Evolutionary conservation across 2,888 invertebrate genomes (phyloP), one percentile per base, ranked within the genome.

Genomic region (Caenorhabditis parvicauda): DNA sequence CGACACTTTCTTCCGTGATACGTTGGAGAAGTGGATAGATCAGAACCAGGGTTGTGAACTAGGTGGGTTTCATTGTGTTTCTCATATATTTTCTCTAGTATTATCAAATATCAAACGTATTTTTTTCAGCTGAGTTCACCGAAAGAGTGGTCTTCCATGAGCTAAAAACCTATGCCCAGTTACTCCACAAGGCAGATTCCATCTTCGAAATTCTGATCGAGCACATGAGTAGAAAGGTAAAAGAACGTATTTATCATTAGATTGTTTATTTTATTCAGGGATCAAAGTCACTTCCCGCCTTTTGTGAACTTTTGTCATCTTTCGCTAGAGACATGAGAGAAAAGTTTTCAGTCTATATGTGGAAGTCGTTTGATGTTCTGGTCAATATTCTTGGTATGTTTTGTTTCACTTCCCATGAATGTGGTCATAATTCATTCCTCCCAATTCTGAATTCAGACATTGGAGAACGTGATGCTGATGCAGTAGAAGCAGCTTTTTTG

Each of bases 401-500:
- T 21, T 9, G 6, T 3, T 27, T n/a, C n/a, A n/a, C n/a, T n/a
- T n/a, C n/a, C n/a, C n/a, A n/a, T n/a, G n/a, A n/a, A n/a, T n/a
- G n/a, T n/a, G n/a, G n/a, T n/a, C n/a, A n/a, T n/a, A n/a, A n/a
- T n/a, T n/a, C n/a, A n/a, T n/a, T n/a, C n/a, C n/a, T n/a, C n/a
- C n/a, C n/a, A n/a, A n/a, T 17, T 52, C 14, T 6, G 12, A 24
- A 29, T 59, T 29, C 28, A 61, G 67, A 65, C 52, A 44, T 60
- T 19, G 66, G 70, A n/a, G 56, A 65, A n/a, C 50, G 58, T 49
- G 53, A 59, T 9, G 59, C 59, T 21, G 62, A 61, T 21, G 53
- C 58, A 24, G 46, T 95, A 38, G 93, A 95, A 83, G 89, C 90
- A 87, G 87, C 89, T 0, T 88, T 95, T 55, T 87, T 89, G 4